Conservation (phyloP, 2,797 vertebrate species). For the Tenualosa thibaudeaui region DNA sequence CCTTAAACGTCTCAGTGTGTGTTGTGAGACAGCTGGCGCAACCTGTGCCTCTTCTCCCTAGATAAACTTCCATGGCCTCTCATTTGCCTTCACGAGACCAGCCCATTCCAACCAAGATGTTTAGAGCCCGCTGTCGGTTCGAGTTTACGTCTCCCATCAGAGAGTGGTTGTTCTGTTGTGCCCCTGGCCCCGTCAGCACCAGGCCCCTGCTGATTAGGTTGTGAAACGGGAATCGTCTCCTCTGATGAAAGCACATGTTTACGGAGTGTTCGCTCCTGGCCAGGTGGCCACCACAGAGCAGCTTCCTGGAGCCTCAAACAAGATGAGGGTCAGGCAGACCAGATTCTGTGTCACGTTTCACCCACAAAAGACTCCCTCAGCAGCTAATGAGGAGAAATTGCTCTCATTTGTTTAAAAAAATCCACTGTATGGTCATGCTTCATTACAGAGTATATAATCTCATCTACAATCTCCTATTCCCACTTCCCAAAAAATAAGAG, state of each 20-base stretch:
- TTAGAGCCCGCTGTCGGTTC: background rate
- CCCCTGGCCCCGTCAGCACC: background rate
- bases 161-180: background rate
- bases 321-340: background rate
- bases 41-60: background rate
- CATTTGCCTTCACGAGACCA: background rate
- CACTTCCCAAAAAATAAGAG: too few relatives aligned
- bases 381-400: background rate
- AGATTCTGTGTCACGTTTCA: background rate
- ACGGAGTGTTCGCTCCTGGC: background rate
- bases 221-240: background rate
- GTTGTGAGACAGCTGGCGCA: background rate
- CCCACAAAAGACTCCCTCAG: background rate
- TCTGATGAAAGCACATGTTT: constrained; percentile 6
- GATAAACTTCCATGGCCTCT: background rate
- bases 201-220: constrained; percentile 10
- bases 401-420: background rate
- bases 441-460: background rate
- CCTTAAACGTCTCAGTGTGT: background rate
- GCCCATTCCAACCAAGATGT: background rate
- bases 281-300: background rate
- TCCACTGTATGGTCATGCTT: background rate
- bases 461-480: background rate
- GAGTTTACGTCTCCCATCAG: constrained; percentile 5
- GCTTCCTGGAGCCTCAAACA: background rate